Base-by-base conservation (phyloP, 2,888 invertebrate genomes). In the Cataglyphis rosenhaueri region DNA sequence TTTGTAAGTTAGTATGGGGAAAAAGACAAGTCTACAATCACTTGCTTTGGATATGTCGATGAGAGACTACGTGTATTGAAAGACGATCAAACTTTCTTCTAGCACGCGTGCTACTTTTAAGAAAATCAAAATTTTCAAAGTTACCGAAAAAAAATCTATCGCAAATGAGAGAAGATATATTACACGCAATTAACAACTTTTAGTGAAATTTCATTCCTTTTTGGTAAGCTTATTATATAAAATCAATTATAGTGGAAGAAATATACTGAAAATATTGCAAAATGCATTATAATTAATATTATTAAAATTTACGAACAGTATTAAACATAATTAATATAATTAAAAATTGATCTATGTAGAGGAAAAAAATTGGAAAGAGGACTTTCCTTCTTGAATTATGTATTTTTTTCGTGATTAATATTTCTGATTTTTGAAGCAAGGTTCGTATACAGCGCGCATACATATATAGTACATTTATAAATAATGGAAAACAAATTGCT, bases 31-130 rank as follows among this genome's bases (percentile, higher is more conserved):
- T 79, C 71, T 44, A 59, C 59, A 79, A 79, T 79, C 71, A 79
- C 59, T 79, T 79, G 12, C 78, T 59, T 71, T 48, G 71, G 71
- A 44, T 79, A 70, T 61, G 44, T 79, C 71, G 78, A 71, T 79
- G 78, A 79, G 71, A 79, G 59, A 29, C 44, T 44, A 78, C 59
- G 25, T 79, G 78, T 70, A 79, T 79, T 71, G 78, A 71, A 79
- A 71, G 70, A 59, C 78, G 71, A 79, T 79, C 70, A 78, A 79
- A 79, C 78, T 79, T 79, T 59, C 59, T 79, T 44, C 59, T 35
- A 71, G 61, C 59, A 79, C 59, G 70, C 59, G 25, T 78, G 61
- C 44, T 79, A 70, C 32, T 52, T 25, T 18, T 9, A 5, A 5
- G 59, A 70, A 79, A 79, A 59, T 78, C 70, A 59, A 78, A 70